Percentiles rank a stretch among this genome's conserved stretches.
phyloP scores from a whole-genome alignment of 2,113 vertebrate species.

The Ophthalmolycus amberensis region DNA sequence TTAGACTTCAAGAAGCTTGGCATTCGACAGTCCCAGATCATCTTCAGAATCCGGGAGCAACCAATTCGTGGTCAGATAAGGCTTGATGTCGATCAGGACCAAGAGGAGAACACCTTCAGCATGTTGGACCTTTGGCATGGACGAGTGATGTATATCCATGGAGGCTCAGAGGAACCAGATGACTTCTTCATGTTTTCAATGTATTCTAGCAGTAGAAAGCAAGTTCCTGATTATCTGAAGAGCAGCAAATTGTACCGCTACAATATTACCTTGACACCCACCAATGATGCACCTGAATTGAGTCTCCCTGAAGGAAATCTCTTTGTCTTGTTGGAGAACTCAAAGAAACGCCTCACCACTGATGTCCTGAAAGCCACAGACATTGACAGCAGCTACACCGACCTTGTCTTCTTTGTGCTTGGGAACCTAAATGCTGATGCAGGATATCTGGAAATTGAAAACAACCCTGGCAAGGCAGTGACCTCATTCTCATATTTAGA shows the following conservation, averaged over 20 bases:
- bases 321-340: conserved; percentile 88
- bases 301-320: conserved; percentile 88
- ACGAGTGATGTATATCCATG: conserved; percentile 89
- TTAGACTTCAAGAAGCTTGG: conserved; percentile 87
- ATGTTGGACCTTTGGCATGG: conserved; percentile 88
- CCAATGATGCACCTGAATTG: conserved; percentile 90
- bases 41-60: conserved; percentile 85
- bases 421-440: conserved; percentile 88
- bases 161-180: conserved; percentile 86
- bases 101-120: conserved; percentile 86
- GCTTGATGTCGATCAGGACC: conserved; percentile 80
- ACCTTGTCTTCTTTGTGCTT: conserved; percentile 87
- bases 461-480: conserved; percentile 81
- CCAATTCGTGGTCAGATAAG: conserved; percentile 86
- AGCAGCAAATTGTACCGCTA: conserved; percentile 81
- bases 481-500: conserved; percentile 85
- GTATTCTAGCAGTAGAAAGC: conserved; percentile 84
- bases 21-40: conserved; percentile 88
- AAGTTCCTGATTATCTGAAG: conserved; percentile 82
- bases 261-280: conserved; percentile 86
- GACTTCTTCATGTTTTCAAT: conserved; percentile 90
- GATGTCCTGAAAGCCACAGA: conserved; percentile 86
- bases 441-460: conserved; percentile 89
- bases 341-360: conserved; percentile 86
- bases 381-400: conserved; percentile 82